These are phyloP conservation scores for Syngnathus scovelli DNA, from an alignment of 2,113 vertebrate species.

Conservation along the genomic window DNA sequence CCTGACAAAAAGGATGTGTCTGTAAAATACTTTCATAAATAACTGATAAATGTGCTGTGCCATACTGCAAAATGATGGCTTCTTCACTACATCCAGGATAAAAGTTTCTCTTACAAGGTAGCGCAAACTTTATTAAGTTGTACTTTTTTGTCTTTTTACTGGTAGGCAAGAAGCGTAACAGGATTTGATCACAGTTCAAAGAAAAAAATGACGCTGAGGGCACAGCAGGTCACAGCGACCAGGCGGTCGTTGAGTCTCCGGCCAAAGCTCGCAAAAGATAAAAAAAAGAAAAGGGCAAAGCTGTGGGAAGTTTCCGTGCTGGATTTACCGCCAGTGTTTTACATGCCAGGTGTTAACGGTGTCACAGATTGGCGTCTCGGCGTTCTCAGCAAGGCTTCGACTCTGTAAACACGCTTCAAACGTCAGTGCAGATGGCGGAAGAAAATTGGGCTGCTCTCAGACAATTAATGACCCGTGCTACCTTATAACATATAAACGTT, in stretches of 20 bases:
- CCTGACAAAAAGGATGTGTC: slow-evolving; percentile 11
- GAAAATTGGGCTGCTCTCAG: not conserved
- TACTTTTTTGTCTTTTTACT: not conserved
- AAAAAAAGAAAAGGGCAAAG: slow-evolving; percentile 61
- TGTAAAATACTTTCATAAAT: slow-evolving; percentile 15
- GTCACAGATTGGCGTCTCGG: slow-evolving; percentile 73
- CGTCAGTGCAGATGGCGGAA: slow-evolving; percentile 20
- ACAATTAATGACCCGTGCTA: not conserved
- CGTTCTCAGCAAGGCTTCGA: slow-evolving; percentile 67
- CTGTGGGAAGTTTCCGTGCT: slow-evolving; percentile 60
- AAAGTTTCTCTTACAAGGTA: not conserved
- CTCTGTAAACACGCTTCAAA: slow-evolving; percentile 75
- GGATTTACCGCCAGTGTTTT: slow-evolving; percentile 65
- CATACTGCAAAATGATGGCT: slow-evolving; percentile 9
- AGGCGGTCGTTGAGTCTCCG: slow-evolving; percentile 34
- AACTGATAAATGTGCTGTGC: not conserved
- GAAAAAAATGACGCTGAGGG: slow-evolving; percentile 15
- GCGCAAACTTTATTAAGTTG: not conserved
- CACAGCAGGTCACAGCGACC: slow-evolving; percentile 18
- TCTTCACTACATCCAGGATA: slow-evolving; percentile 1
- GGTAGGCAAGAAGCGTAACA: not conserved
- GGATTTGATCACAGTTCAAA: slow-evolving; percentile 35
- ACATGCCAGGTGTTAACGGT: slow-evolving; percentile 76
- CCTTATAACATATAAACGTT: not conserved
- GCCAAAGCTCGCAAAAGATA: slow-evolving; percentile 57